Conservation (phyloP, 2,888 invertebrate genomes). For the Microplitis manilae region DNA sequence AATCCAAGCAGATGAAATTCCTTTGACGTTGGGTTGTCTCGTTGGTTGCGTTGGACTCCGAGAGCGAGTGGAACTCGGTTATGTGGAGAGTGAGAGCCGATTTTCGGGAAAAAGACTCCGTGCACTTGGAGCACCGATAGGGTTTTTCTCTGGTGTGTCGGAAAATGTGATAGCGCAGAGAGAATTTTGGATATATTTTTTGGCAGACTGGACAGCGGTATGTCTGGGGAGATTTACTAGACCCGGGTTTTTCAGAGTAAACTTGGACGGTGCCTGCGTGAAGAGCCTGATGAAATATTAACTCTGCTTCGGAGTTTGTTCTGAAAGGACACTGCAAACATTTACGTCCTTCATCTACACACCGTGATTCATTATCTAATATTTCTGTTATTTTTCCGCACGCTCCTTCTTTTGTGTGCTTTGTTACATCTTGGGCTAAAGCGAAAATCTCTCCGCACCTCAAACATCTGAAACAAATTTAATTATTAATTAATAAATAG, state of each 20-base stretch:
- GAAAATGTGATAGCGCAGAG: constrained; percentile 80
- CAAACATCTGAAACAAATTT: constrained; percentile 76
- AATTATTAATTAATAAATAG: neutral
- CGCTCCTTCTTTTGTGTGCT: constrained; percentile 78
- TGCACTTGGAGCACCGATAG: constrained; percentile 78
- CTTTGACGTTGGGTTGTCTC: constrained; percentile 46
- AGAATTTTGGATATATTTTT: constrained; percentile 78
- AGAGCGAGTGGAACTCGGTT: constrained; percentile 66
- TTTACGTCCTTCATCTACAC: constrained; percentile 69
- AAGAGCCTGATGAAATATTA: constrained; percentile 81
- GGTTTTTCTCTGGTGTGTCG: constrained; percentile 84
- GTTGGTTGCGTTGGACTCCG: constrained; percentile 23
- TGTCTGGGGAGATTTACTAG: constrained; percentile 68
- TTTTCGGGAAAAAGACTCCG: constrained; percentile 78
- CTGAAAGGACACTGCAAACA: constrained; percentile 77
- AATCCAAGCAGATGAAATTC: constrained; percentile 66
- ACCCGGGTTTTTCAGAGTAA: constrained; percentile 62
- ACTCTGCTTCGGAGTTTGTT: constrained; percentile 80
- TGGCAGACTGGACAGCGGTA: constrained; percentile 81
- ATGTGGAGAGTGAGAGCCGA: constrained; percentile 78
- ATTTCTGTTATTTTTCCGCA: constrained; percentile 65
- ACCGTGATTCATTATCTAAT: constrained; percentile 29
- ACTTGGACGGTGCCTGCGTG: constrained; percentile 74
- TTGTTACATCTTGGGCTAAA: constrained; percentile 82
- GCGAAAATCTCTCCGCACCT: constrained; percentile 81